Conservation (phyloP, 2,888 invertebrate genomes). For the Neoitamus cyanurus region DNA sequence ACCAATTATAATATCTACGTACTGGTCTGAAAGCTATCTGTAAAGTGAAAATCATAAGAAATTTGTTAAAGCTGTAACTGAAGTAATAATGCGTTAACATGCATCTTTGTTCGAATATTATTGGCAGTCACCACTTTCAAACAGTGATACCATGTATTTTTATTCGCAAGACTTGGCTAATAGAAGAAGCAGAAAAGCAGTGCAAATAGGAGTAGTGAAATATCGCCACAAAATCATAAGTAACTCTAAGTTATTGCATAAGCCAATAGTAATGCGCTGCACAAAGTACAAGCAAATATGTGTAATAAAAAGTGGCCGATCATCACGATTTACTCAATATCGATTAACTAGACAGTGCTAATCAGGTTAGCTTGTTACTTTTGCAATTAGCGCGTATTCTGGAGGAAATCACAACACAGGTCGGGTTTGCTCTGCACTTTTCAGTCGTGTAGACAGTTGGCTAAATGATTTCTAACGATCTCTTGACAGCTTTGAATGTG, state of each 20-base stretch:
- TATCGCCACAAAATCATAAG: not conserved
- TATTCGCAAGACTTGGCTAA: not conserved
- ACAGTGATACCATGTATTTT: not conserved
- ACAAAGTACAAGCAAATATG: not conserved
- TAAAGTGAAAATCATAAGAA: too few species aligned
- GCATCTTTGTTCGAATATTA: not conserved
- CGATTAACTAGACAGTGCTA: slow-evolving; percentile 6
- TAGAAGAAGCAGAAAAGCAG: not conserved
- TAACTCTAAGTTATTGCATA: not conserved
- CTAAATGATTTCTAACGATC: slow-evolving; percentile 44
- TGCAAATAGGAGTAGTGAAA: not conserved
- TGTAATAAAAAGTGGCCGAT: not conserved
- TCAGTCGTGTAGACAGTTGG: not conserved
- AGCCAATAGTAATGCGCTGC: not conserved
- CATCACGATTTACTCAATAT: slow-evolving; percentile 16
- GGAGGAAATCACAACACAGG: not conserved
- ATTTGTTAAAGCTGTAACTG: too few species aligned
- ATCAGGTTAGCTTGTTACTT: slow-evolving; percentile 9
- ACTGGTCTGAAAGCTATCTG: too few species aligned
- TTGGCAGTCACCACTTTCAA: not conserved
- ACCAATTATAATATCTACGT: too few species aligned
- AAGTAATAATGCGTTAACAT: not conserved
- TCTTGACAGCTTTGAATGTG: slow-evolving; percentile 33
- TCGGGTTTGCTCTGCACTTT: not conserved
- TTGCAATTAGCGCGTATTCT: not conserved